Base-by-base conservation (phyloP, 2,888 invertebrate species). In the Tuberolachnus salignus region DNA sequence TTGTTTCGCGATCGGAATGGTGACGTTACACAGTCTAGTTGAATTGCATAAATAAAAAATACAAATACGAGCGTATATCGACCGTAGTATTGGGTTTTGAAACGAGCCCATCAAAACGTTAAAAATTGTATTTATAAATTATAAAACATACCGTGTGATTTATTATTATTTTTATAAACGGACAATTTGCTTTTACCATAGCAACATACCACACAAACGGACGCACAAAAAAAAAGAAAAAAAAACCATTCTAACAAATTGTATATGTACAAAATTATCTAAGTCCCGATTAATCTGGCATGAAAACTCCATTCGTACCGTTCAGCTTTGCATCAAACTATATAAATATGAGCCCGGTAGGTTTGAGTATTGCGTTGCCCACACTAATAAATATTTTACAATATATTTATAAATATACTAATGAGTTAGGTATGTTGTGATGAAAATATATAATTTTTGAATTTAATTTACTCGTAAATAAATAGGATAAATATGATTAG, bases 151-250 rank as follows among this genome's bases (percentile, higher is more conserved):
- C 1, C 46, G 16, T 26, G 26, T 19, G 11, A 26, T 34, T 51
- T 21, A 4, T 8, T 14, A 9, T 49, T 4, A 34, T 3, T 34
- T 61, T 67, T 34, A 26, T 51, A 14, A 34, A 67, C 9, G 1
- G 8, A 51, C 2, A n/a, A 67, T 34, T 23, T 23, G 19, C 19
- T 53, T 64, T 34, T 44, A 42, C 44, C 63, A 64, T 44, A 74
- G 21, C 53, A 64, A 64, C 64, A 44, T 64, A 53, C 23, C 26
- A 74, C 51, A 73, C 26, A 73, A 64, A 74, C 23, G 23, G 63
- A 53, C 64, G 44, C 73, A 74, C 63, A 74, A 64, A 63, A 73
- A 73, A 21, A 73, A 11, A 16, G 19, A n/a, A n/a, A 34, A 34
- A 34, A 34, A 34, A 34, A 34, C 34, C 3, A 34, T 3, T 34